Conservation (phyloP, 2,797 vertebrate species). For the Megalops cyprinoides region DNA sequence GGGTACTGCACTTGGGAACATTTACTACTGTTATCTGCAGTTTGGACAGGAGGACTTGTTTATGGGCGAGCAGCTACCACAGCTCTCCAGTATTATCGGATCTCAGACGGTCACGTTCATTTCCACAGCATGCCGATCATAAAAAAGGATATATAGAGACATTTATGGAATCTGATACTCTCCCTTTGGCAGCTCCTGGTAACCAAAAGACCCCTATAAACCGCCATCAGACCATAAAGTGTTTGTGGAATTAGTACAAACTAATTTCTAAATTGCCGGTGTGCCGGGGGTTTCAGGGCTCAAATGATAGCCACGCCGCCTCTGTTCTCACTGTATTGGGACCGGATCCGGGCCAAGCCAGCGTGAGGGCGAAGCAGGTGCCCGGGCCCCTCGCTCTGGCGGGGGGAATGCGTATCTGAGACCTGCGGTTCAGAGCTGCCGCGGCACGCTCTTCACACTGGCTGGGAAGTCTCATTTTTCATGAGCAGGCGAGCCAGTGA, state of each 20-base stretch:
- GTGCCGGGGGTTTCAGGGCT: not conserved
- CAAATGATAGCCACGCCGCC: not conserved
- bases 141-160: no score
- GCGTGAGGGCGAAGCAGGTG: not conserved
- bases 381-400: slow-evolving; percentile 16
- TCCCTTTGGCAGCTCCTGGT: not conserved
- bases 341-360: not conserved
- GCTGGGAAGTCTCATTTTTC: slow-evolving; percentile 34
- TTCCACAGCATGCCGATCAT: not conserved
- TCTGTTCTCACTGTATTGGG: slow-evolving; percentile 21
- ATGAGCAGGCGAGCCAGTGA: slow-evolving; percentile 36
- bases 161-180: not conserved
- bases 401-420: slow-evolving; percentile 35
- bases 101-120: not conserved
- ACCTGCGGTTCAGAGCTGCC: slow-evolving; percentile 42
- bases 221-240: not conserved
- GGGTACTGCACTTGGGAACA: not conserved
- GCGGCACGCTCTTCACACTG: slow-evolving; percentile 39
- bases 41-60: not conserved
- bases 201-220: not conserved
- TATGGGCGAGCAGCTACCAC: not conserved
- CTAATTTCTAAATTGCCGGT: not conserved
- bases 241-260: not conserved
- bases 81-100: not conserved
- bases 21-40: no score